Percentiles rank a stretch among this genome's conserved stretches.
Evolutionary conservation across 2,888 invertebrate genomes (phyloP).

Genomic region (Antheraea yamamai): DNA sequence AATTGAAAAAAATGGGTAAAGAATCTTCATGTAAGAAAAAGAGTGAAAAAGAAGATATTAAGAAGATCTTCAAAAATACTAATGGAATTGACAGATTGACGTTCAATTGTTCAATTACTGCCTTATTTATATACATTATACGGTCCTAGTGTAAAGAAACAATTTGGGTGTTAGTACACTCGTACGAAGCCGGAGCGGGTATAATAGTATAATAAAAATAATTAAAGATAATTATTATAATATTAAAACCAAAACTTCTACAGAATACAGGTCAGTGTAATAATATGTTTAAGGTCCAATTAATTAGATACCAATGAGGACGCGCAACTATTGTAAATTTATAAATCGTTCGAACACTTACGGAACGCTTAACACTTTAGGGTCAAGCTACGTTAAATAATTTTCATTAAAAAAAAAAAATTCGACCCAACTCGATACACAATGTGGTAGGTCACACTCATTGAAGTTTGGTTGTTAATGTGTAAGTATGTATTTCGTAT

Average conservation of each 20-base stretch:
- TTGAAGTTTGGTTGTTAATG: constrained; percentile 59
- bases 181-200: too few relatives aligned
- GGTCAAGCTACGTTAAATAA: constrained; percentile 25
- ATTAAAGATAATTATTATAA: too few relatives aligned
- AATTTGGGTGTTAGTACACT: too few relatives aligned
- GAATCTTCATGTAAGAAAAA: too few relatives aligned
- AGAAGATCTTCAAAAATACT: too few relatives aligned
- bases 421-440: constrained; percentile 55
- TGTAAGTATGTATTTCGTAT: constrained; percentile 65
- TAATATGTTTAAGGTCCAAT: background rate
- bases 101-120: too few relatives aligned
- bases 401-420: constrained; percentile 37
- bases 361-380: constrained; percentile 13
- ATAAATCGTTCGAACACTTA: background rate
- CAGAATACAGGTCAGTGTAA: background rate
- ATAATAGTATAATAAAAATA: too few relatives aligned
- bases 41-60: too few relatives aligned
- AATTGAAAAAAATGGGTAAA: too few relatives aligned
- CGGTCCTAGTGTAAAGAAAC: too few relatives aligned
- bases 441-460: constrained; percentile 67
- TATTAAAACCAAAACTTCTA: background rate
- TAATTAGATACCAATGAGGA: background rate
- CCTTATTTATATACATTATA: too few relatives aligned
- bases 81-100: too few relatives aligned
- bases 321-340: background rate